Conservation (phyloP, 2,113 vertebrate species). For the Myanophis thanlyinensis region DNA sequence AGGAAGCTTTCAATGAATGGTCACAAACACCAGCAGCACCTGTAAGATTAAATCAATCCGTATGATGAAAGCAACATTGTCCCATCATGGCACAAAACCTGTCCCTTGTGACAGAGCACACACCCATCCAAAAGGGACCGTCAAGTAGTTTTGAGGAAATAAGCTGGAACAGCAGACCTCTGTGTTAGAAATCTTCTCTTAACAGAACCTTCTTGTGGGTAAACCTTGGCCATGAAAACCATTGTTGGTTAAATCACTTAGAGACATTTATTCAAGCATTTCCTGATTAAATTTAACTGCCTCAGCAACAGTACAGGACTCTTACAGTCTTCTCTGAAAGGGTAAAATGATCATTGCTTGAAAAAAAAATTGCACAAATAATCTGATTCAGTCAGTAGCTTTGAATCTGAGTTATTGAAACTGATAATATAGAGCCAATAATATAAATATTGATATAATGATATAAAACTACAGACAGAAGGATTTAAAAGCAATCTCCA, state of each 20-base stretch:
- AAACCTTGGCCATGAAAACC: neutral
- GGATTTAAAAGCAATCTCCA: neutral
- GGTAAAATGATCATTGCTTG: neutral
- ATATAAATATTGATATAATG: no score
- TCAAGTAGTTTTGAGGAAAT: neutral
- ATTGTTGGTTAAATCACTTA: neutral
- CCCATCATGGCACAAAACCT: neutral
- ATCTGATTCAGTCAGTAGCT: neutral
- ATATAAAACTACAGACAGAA: neutral
- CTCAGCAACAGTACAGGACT: neutral
- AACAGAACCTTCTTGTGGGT: neutral
- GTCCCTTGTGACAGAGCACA: neutral
- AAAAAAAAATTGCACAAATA: neutral
- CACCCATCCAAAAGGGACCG: neutral
- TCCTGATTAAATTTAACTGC: neutral
- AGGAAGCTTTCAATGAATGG: neutral
- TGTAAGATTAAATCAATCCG: neutral
- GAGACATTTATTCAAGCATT: neutral
- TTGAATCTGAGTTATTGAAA: neutral
- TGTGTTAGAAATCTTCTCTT: neutral
- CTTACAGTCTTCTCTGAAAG: neutral
- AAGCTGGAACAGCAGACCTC: neutral
- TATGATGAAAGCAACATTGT: neutral
- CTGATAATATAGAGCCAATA: neutral
- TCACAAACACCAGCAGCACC: neutral